Evolutionary conservation across 1,140 invertebrate genomes (phyloP).

Genomic region (Platyscapa corneri): DNA sequence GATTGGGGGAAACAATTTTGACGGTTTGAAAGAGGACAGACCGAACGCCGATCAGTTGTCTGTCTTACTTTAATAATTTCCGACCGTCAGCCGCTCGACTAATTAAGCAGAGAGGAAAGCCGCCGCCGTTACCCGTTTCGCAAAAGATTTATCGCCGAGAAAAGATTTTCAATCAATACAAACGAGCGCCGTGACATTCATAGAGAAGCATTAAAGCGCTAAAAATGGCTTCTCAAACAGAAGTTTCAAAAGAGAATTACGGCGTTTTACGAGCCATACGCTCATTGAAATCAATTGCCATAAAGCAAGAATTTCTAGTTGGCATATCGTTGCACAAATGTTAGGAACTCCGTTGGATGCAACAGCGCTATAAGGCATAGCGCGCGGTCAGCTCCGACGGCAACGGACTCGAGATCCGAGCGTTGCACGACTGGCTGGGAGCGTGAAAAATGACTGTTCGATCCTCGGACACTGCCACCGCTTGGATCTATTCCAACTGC

Average conservation of each 20-base stretch:
- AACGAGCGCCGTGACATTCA: background rate
- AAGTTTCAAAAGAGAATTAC: background rate
- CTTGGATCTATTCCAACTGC: slow-evolving; percentile 34
- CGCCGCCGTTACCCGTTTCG: no score
- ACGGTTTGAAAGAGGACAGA: no score
- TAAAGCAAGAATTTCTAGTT: background rate
- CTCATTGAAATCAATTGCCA: background rate
- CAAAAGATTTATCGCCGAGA: background rate
- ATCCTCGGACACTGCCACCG: background rate
- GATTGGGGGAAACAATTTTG: no score
- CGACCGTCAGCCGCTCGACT: no score
- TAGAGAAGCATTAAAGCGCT: background rate
- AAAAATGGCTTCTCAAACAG: background rate
- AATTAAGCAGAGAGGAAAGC: no score
- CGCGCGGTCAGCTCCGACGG: background rate
- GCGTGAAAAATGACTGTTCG: slow-evolving; percentile 15
- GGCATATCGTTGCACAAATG: background rate
- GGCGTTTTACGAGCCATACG: background rate
- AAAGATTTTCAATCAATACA: background rate
- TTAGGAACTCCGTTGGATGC: background rate
- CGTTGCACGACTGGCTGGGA: background rate
- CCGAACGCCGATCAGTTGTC: no score
- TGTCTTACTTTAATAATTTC: no score
- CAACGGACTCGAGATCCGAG: slow-evolving; percentile 7
- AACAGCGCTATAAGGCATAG: background rate